Conservation (phyloP, 2,113 vertebrate species). For the Amphiprion ocellaris region DNA sequence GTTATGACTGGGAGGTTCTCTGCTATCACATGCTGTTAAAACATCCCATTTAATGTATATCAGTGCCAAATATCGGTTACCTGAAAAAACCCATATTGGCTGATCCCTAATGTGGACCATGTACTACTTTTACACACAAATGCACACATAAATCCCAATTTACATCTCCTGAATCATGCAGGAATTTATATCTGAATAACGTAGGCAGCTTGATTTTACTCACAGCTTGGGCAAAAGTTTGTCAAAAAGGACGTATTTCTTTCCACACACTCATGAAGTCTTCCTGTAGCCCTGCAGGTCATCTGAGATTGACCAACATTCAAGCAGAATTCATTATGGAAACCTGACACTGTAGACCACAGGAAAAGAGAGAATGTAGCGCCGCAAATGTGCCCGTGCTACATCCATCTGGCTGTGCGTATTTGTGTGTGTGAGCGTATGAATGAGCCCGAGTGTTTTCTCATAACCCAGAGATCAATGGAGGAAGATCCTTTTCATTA, state of each 20-base stretch:
- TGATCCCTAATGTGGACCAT: slow-evolving; percentile 18
- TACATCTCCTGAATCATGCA: slow-evolving; percentile 1
- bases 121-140: not conserved
- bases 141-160: not conserved
- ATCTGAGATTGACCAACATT: slow-evolving; percentile 59
- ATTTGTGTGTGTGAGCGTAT: slow-evolving; percentile 11
- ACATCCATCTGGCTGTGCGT: slow-evolving; percentile 33
- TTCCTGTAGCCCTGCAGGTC: slow-evolving; percentile 52
- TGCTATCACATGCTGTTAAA: too few relatives aligned
- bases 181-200: not conserved
- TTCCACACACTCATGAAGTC: slow-evolving; percentile 3
- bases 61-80: too few relatives aligned
- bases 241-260: not conserved
- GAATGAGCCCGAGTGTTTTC: slow-evolving; percentile 36
- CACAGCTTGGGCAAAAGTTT: not conserved
- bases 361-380: slow-evolving; percentile 57
- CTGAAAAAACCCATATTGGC: too few relatives aligned
- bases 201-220: too few relatives aligned
- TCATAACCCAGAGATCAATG: slow-evolving; percentile 60
- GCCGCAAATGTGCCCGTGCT: slow-evolving; percentile 41
- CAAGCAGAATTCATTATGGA: slow-evolving; percentile 71
- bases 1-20: too few relatives aligned
- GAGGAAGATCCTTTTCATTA: slow-evolving; percentile 66
- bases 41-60: too few relatives aligned
- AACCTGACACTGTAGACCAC: slow-evolving; percentile 66